phyloP scores from a whole-genome alignment of 2,888 invertebrate genomes.

The Cylindroiulus punctatus region DNA sequence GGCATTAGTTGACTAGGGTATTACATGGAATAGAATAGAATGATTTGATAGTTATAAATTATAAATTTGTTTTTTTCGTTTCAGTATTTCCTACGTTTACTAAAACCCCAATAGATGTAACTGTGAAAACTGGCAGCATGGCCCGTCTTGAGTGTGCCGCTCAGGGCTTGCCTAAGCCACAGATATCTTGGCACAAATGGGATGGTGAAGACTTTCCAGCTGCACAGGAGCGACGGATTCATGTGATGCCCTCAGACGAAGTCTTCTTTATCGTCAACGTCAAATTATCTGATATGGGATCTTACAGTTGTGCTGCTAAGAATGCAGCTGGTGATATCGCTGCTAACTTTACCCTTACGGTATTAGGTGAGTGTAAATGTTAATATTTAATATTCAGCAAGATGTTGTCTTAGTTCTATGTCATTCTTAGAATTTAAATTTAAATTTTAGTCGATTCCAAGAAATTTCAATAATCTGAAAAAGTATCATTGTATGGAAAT shows the following conservation, averaged over 20 bases:
- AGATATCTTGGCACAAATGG: constrained; percentile 85
- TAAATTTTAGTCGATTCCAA: too few species aligned
- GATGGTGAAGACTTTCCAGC: constrained; percentile 95
- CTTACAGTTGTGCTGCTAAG: constrained; percentile 92
- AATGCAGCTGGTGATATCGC: constrained; percentile 88
- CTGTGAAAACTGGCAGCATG: constrained; percentile 83
- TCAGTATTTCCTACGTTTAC: constrained; percentile 85
- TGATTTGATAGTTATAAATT: background rate
- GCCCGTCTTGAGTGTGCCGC: constrained; percentile 92
- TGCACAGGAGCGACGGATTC: constrained; percentile 90
- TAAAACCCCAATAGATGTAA: constrained; percentile 84
- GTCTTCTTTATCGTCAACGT: constrained; percentile 93
- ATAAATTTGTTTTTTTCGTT: constrained; percentile 60
- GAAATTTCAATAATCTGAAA: too few species aligned
- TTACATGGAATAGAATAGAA: too few species aligned
- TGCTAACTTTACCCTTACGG: constrained; percentile 86
- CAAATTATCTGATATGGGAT: constrained; percentile 86
- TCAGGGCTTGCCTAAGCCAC: constrained; percentile 85
- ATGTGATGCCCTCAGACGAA: constrained; percentile 90
- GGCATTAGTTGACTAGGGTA: too few species aligned
- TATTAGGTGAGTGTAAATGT: constrained; percentile 71
- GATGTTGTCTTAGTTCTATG: too few species aligned
- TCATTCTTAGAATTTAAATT: too few species aligned
- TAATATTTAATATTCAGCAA: too few species aligned
- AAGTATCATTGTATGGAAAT: too few species aligned